Conservation (phyloP, 2,888 invertebrate species). For the Zygogramma bicolorata region DNA sequence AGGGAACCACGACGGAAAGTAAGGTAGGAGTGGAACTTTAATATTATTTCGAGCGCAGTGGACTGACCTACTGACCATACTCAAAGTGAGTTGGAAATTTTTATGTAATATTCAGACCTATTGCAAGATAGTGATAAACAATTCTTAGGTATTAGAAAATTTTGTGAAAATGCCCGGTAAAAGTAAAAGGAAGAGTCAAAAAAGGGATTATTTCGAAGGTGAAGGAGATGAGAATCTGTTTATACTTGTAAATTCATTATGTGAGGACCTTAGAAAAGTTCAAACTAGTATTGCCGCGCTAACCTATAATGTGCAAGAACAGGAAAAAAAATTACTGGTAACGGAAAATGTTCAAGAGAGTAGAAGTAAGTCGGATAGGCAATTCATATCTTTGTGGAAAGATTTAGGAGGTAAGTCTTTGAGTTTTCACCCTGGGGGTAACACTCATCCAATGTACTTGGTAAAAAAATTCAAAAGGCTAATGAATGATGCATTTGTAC, state of each 20-base stretch:
- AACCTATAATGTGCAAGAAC: background rate
- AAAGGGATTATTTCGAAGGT: background rate
- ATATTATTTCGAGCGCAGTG: background rate
- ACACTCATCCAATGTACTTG: background rate
- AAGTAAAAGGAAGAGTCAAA: background rate
- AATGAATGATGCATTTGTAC: constrained; percentile 9
- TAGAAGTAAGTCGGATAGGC: background rate
- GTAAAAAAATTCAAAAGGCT: constrained; percentile 7
- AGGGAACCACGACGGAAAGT: background rate
- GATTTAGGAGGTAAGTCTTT: background rate
- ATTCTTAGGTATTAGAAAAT: background rate
- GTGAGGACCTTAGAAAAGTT: background rate
- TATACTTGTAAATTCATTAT: background rate
- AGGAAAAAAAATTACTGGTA: background rate
- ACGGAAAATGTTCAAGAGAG: background rate
- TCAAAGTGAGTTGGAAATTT: background rate
- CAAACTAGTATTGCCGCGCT: background rate
- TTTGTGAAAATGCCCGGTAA: background rate
- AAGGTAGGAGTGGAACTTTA: too few species aligned
- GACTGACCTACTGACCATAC: background rate
- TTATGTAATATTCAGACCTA: too few species aligned
- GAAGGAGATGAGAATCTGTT: background rate
- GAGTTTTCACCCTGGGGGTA: background rate
- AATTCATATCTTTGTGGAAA: background rate
- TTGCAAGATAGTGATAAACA: background rate